Evolutionary conservation across 30 jellyfish, hydroid and myxozoan species (phyloP).

Genomic region (Clytia hemisphaerica): DNA sequence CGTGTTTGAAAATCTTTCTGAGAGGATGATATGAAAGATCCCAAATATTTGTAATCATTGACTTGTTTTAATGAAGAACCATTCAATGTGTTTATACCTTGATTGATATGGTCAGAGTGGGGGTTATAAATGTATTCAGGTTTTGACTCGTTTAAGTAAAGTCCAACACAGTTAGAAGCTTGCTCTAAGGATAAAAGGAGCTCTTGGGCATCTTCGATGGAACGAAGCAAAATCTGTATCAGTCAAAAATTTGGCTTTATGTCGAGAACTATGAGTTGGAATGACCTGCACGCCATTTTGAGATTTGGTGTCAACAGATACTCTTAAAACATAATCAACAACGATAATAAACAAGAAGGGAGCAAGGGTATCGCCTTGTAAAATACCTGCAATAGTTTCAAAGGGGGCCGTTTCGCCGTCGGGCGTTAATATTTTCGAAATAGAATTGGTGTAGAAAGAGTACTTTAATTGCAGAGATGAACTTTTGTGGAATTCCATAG

Average conservation of each 20-base stretch:
- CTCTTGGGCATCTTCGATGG: neutral
- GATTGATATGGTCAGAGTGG: too few relatives aligned
- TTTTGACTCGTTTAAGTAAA: neutral
- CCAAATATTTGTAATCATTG: conserved; percentile 6
- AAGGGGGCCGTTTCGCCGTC: too few relatives aligned
- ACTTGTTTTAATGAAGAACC: neutral
- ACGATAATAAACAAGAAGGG: neutral
- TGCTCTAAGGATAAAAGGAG: neutral
- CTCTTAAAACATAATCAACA: neutral
- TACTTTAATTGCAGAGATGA: too few relatives aligned
- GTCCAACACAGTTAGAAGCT: conserved; percentile 4
- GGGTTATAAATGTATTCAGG: neutral
- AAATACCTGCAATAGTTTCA: too few relatives aligned
- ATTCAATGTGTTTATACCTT: neutral
- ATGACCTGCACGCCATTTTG: neutral
- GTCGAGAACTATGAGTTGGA: neutral
- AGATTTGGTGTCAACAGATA: neutral
- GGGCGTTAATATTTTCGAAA: too few relatives aligned
- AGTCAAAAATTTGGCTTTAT: neutral
- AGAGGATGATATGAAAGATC: conserved; percentile 5
- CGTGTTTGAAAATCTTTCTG: too few relatives aligned
- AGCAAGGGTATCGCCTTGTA: conserved; percentile 6
- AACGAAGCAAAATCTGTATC: conserved; percentile 1
- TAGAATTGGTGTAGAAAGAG: too few relatives aligned
- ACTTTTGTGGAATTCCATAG: too few relatives aligned